Base-by-base conservation (phyloP, 2,888 invertebrate species). In the Amphimallon solstitiale region DNA sequence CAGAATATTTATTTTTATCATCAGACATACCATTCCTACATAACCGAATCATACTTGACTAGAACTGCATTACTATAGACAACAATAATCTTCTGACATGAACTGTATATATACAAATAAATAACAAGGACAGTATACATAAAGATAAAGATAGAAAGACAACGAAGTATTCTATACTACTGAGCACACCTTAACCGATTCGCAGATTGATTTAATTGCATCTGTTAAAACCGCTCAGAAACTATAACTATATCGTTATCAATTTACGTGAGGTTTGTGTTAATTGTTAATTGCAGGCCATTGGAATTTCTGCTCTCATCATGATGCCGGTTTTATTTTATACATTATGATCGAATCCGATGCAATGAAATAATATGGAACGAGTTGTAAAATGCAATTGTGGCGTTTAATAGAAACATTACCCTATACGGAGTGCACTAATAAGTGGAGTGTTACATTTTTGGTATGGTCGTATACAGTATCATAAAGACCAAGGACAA, bases 201-300 rank as follows among this genome's bases (percentile, higher is more conserved):
- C 29, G 29, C 29, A 29, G 29, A 40, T 56, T 37, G 56, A 56
- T 49, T 62, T 62, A 62, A 62, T 62, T 63, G 60, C 65, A 34
- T 23, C 71, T 68, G 62, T 71, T 72, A 71, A 70, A 62, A 66
- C 51, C 70, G 45, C 69, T 68, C 65, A 69, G 72, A 73, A 73
- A 72, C 73, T 71, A 72, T 72, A 72, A 73, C 71, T 73, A 71
- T 71, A 73, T 72, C 72, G 72, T 72, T 72, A 69, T 68, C 70
- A 69, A 72, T 73, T 73, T 72, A 73, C 72, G 73, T 72, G 73
- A 72, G 71, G 68, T 68, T 66, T 69, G 68, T 67, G 66, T 72
- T 72, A 72, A 73, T 73, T 66, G 66, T 70, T 63, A 65, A 69
- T 69, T 38, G 40, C 40, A 14, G 51, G 62, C 60, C 23, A 56